Conservation (phyloP, 2,113 vertebrate genomes). For the Saccopteryx bilineata region DNA sequence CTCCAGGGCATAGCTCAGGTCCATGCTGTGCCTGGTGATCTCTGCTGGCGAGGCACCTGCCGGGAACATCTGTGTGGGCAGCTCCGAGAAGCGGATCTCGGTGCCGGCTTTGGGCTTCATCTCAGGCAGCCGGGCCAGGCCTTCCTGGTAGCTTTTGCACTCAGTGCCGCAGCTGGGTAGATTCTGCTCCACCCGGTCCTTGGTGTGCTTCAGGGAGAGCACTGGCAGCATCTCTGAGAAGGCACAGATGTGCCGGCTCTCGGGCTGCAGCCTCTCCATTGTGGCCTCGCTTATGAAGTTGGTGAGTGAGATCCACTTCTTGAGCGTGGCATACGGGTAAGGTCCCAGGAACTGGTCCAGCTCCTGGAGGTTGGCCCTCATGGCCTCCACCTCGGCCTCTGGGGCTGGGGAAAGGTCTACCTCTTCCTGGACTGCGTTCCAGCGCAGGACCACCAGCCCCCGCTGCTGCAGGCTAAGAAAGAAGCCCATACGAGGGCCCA, state of each 20-base stretch:
- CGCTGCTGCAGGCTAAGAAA: conserved; percentile 92
- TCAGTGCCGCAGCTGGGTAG: conserved; percentile 90
- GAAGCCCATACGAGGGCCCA: conserved; percentile 93
- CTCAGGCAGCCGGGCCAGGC: conserved; percentile 93
- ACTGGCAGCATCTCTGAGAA: conserved; percentile 95
- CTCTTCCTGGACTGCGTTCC: conserved; percentile 91
- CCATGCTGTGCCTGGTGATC: conserved; percentile 96
- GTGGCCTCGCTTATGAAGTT: conserved; percentile 90
- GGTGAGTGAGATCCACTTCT: conserved; percentile 96
- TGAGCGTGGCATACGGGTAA: conserved; percentile 94
- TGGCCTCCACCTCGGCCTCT: conserved; percentile 89
- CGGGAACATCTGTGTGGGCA: conserved; percentile 94
- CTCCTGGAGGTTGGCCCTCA: conserved; percentile 90
- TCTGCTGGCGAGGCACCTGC: conserved; percentile 94
- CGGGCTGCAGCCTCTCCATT: conserved; percentile 91
- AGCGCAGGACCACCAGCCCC: conserved; percentile 91
- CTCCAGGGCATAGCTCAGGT: conserved; percentile 94
- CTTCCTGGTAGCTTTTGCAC: conserved; percentile 96
- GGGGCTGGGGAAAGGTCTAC: conserved; percentile 89
- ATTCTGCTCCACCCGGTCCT: conserved; percentile 91
- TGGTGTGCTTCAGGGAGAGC: conserved; percentile 88
- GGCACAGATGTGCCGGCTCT: conserved; percentile 92
- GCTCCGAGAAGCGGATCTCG: conserved; percentile 93
- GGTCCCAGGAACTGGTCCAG: conserved; percentile 94
- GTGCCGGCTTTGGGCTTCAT: conserved; percentile 95